Base-by-base conservation (phyloP, 2,888 invertebrate species). In the Lepas anatifera region DNA sequence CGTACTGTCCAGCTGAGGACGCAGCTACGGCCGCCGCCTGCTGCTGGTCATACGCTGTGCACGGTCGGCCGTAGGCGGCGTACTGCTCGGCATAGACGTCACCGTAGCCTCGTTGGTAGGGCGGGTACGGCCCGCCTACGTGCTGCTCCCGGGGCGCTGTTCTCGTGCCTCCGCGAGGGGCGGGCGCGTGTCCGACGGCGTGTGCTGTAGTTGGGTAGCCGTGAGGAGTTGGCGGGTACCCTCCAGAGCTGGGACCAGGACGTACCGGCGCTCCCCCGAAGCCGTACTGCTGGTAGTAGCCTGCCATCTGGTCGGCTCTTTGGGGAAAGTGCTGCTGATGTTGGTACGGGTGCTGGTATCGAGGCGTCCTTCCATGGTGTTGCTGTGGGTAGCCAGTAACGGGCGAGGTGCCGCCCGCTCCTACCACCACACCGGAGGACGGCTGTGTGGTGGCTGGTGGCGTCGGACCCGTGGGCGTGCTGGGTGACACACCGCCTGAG, bases 261-360 rank as follows among this genome's bases (percentile, higher is more conserved):
- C 58, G 58, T 22, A 8, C 58, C 22, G 22, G 8, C 22, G 32
- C 35, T 8, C 32, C 58, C 4, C 18, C 32, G 35, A 58, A 58
- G 8, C 58, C 58, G 58, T 58, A 58, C 58, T 58, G 58, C 58
- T 58, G 58, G 58, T 58, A 58, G 22, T 58, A 58, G 32, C 22
- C 58, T 2, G 58, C 35, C 22, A 16, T 35, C 35, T 58, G 58
- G 58, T 58, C 58, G 32, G 58, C 25, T 10, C 58, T 18, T 35
- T 41, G 41, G 11, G 10, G 41, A 16, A 13, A 41, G 11, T 13
- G 11, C 41, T 41, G 41, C 41, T 41, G 41, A 16, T 41, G 41
- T 16, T 35, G 58, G 58, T 58, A 58, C 35, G 32, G 58, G 32
- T 58, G 58, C 32, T 58, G 58, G 35, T 58, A 35, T 2, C 58